Evolutionary conservation across 2,888 invertebrate genomes (phyloP), one percentile per base, ranked within the genome.

Genomic region (Anoplius nigerrimus): DNA sequence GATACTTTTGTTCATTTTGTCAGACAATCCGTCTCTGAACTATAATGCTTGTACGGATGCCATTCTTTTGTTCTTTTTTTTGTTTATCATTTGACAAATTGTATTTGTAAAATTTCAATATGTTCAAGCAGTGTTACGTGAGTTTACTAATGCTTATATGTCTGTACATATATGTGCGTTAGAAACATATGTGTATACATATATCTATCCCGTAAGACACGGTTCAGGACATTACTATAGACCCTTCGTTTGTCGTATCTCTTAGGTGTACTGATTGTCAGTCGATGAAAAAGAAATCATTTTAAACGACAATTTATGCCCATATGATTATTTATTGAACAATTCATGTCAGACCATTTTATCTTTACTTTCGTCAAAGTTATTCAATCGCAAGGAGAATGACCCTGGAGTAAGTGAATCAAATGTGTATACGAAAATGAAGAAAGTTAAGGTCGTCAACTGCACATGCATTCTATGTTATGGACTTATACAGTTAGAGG

Each of bases 111-210:
- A 66, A 66, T 57, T 61, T 62, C 66, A 71, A 76, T 62, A 75
- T 72, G 84, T 85, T 87, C 86, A 87, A 86, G 86, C 86, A 87
- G 86, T 86, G 86, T 87, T 86, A 86, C 76, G 81, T 86, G 86
- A 86, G 83, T 84, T 86, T 82, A 82, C 79, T 77, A 61, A 75
- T 72, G 71, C 62, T 72, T 71, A 21, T 42, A 48, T 21, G 15
- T 48, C 45, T 48, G 11, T 27, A 59, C 34, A 34, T 34, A 34
- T 34, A 34, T 34, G 34, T 34, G 11, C 34, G 34, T 34, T 34
- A 34, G 34, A 34, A 34, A 34, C 34, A 34, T 34, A 34, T 34
- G 34, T 34, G 34, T 34, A 34, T 34, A 34, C 34, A 34, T 34
- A 34, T 34, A 34, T 6, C 11, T 34, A 6, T 34, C 34, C 34